phyloP scores from a whole-genome alignment of 1,140 invertebrate genomes.

The Vanessa atalanta region DNA sequence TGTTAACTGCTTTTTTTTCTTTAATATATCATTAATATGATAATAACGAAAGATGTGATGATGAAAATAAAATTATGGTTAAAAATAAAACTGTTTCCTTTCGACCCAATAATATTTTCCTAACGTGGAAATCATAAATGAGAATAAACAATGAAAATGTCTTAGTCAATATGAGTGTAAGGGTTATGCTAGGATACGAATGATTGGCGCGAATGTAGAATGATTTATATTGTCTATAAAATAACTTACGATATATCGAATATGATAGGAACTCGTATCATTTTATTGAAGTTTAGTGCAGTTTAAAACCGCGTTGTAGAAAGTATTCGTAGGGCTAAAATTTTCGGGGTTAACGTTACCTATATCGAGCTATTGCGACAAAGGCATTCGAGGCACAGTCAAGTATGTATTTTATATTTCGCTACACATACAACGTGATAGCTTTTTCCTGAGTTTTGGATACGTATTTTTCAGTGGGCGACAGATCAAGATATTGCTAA shows the following conservation, averaged over 20 bases:
- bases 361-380: constrained; percentile 2
- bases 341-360: neutral
- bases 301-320: neutral
- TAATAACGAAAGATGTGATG: constrained; percentile 58
- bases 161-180: neutral
- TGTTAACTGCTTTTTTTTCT: constrained; percentile 50
- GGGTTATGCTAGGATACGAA: neutral
- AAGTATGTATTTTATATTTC: constrained; percentile 57
- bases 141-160: constrained; percentile 1
- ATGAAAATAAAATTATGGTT: constrained; percentile 72
- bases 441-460: constrained; percentile 64
- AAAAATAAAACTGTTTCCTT: constrained; percentile 75
- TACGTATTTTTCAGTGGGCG: constrained; percentile 90
- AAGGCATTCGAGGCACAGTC: constrained; percentile 29
- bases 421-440: constrained; percentile 37
- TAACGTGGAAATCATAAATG: constrained; percentile 24
- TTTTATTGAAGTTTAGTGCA: constrained; percentile 4
- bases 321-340: neutral
- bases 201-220: neutral
- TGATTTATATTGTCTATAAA: neutral
- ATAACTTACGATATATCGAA: constrained; percentile 5
- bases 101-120: constrained; percentile 61
- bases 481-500: constrained; percentile 97
- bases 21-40: constrained; percentile 34
- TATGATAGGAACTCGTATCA: neutral